phyloP scores from a whole-genome alignment of 2,888 invertebrate genomes.

The Scelioninae gen. 1 region DNA sequence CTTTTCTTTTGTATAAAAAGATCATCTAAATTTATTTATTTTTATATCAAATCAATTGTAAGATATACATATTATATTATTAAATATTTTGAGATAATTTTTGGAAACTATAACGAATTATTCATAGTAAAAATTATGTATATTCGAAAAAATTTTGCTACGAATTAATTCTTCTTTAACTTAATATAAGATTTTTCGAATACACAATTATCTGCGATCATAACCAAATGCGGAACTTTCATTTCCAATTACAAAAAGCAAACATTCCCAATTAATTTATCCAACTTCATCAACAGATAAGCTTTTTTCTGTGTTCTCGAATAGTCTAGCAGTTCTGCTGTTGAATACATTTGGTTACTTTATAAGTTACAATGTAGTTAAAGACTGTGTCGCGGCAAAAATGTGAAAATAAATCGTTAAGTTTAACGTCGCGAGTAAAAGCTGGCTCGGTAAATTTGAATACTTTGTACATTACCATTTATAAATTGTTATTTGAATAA shows the following conservation, averaged over 20 bases:
- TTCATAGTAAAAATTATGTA: no score
- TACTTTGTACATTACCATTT: slow-evolving; percentile 47
- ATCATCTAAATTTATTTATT: no score
- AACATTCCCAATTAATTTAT: slow-evolving; percentile 16
- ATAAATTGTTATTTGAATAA: slow-evolving; percentile 58
- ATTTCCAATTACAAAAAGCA: slow-evolving; percentile 16
- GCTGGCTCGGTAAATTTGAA: slow-evolving; percentile 44
- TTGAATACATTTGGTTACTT: slow-evolving; percentile 41
- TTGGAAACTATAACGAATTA: no score
- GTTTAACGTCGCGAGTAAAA: slow-evolving; percentile 46
- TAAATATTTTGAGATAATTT: no score
- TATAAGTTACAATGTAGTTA: slow-evolving; percentile 27
- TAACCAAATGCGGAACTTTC: background rate
- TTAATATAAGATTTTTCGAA: no score
- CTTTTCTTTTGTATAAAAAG: no score
- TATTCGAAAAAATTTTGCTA: no score
- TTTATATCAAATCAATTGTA: no score
- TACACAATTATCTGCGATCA: no score
- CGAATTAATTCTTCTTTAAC: no score
- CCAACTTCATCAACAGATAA: slow-evolving; percentile 15
- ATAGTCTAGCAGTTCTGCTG: slow-evolving; percentile 12
- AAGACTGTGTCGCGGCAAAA: slow-evolving; percentile 26
- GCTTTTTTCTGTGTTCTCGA: background rate
- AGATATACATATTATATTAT: no score
- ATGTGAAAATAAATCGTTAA: slow-evolving; percentile 50